phyloP scores from a whole-genome alignment of 2,888 invertebrate species.

The Himalopsyche tibetana region DNA sequence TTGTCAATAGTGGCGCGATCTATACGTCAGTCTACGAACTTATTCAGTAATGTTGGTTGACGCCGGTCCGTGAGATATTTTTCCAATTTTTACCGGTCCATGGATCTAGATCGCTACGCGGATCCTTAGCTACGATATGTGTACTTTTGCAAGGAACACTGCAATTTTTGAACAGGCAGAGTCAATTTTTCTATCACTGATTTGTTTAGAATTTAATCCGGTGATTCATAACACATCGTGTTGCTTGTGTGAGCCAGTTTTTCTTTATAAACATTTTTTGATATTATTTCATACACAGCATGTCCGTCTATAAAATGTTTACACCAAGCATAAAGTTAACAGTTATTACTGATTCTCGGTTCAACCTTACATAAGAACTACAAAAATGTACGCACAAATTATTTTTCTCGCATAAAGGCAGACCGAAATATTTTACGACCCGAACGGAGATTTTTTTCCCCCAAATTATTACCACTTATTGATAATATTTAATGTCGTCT shows the following conservation, averaged over 20 bases:
- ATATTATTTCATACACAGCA: slow-evolving; percentile 12
- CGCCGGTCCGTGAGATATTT: no score
- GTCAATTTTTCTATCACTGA: no score
- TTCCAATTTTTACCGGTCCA: no score
- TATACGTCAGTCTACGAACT: no score
- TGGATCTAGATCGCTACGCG: no score
- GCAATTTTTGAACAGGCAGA: no score
- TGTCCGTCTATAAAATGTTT: slow-evolving; percentile 7
- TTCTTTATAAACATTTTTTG: neutral
- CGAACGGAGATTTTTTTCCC: neutral
- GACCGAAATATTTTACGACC: neutral
- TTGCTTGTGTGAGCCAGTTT: neutral
- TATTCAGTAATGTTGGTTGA: no score
- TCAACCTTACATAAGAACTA: neutral
- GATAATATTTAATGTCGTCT: slow-evolving; percentile 8
- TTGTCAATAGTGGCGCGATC: no score
- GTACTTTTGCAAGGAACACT: no score
- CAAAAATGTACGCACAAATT: slow-evolving; percentile 3
- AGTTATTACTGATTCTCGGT: neutral
- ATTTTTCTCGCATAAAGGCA: neutral
- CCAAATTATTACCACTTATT: neutral
- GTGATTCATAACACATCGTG: no score
- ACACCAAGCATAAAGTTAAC: slow-evolving; percentile 8
- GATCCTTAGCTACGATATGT: no score
- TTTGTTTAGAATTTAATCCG: no score